Conservation (phyloP, 2,888 invertebrate species). For the Pterostichus niger region DNA sequence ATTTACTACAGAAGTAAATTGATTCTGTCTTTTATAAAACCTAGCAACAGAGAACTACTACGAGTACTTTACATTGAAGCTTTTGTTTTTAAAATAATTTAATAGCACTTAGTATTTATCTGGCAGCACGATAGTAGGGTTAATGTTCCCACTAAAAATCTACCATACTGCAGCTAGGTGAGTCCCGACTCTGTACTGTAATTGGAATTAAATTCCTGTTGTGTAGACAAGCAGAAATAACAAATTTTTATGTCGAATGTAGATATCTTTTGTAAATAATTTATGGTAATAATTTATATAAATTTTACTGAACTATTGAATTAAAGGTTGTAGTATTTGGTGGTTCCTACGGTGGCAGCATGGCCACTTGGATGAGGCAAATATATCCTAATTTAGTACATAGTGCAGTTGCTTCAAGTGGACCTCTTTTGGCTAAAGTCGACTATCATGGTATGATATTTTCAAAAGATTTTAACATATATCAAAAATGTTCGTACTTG, state of each 20-base stretch:
- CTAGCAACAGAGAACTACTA: no score
- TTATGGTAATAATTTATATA: no score
- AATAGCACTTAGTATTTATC: no score
- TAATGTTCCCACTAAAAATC: no score
- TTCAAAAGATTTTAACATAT: background rate
- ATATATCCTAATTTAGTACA: conserved; percentile 70
- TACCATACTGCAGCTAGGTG: no score
- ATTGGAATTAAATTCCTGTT: no score
- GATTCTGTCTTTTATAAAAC: background rate
- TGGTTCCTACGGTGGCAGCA: conserved; percentile 70
- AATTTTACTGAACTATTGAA: background rate
- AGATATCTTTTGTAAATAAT: no score
- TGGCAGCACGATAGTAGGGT: no score
- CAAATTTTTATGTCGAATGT: no score
- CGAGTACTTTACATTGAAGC: background rate
- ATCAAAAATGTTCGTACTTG: background rate
- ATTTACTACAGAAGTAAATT: no score
- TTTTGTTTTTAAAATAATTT: background rate
- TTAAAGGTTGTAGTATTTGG: conserved; percentile 71
- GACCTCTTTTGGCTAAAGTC: conserved; percentile 69
- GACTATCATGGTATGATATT: conserved; percentile 69
- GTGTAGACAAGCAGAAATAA: no score
- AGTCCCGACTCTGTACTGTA: no score
- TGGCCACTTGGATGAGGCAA: conserved; percentile 70
- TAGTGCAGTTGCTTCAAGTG: conserved; percentile 70